Base-by-base conservation (phyloP, 2,113 vertebrate genomes). In the Steatornis caripensis region DNA sequence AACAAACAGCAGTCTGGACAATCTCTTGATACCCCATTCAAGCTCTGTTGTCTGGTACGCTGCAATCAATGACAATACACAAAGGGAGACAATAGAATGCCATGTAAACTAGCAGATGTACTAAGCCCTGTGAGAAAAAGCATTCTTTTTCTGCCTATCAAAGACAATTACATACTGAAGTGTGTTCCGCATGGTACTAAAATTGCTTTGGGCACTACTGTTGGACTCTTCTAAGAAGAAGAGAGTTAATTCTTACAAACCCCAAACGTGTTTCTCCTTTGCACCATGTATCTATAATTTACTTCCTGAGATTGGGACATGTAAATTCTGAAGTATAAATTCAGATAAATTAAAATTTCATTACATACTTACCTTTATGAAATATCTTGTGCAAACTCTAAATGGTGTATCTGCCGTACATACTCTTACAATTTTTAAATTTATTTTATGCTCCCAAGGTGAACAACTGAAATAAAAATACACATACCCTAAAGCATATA, bases 81-180 rank as follows among this genome's bases (percentile, higher is more conserved):
- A 86, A 90, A 91, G 87, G 58, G 68, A 87, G 71, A 75, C 64
- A 84, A 89, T 36, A 68, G 48, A 85, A 55, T 66, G 68, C 68
- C 60, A 54, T 43, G 74, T 54, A 90, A 90, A 87, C 71, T 37
- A 93, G 58, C 94, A 97, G 94, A 92, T 93, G 86, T 57, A 65
- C 76, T 24, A 57, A 95, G 15, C 84, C 83, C 80, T 32, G 34
- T 32, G 84, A 95, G 90, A 89, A 95, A 14, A 75, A 79, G 68
- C 21, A 41, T 70, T 92, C 41, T 86, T 93, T 49, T 95, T 61
- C 87, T 90, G 71, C 53, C 91, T 70, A 89, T 86, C 94, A 95
- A 86, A 95, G 86, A 95, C 93, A 96, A 97, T 96, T 89, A 84
- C 68, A 95, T 58, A 58, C 37, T 66, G 43, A 92, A 93, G 51